Evolutionary conservation across 2,888 invertebrate genomes (phyloP), one percentile per base, ranked within the genome.

Genomic region (Erynnis tages): DNA sequence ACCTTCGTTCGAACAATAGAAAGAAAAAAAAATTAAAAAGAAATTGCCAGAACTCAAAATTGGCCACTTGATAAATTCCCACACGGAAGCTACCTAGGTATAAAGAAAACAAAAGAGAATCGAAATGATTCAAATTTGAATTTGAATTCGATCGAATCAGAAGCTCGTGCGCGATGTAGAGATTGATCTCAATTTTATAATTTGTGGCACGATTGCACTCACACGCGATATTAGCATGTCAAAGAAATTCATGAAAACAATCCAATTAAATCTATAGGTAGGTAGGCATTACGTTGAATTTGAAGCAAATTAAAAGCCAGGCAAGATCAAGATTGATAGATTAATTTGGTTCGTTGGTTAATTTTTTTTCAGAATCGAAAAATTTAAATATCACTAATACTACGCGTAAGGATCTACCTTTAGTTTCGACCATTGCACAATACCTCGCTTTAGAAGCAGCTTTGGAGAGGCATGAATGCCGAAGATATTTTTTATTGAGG

Each of bases 81-180:
- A 67, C 84, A 86, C 82, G 84, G 79, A 77, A 84, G 81, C 78
- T 63, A n/a, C n/a, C n/a, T n/a, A n/a, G n/a, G n/a, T n/a, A n/a
- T n/a, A 53, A 61, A 62, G 23, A 17, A 41, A 16, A 16, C 7
- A 34, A 30, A 68, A 63, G 58, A 57, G 6, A 30, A 3, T 30
- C 11, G 3, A 69, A 65, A 61, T 60, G 16, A 60, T 59, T 58
- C 52, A 58, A 38, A 59, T 59, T 58, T 53, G 13, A 30, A 55
- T 53, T 56, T 50, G 23, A 48, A 52, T 44, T 56, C 56, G 55
- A 59, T 56, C 56, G 53, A 54, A 59, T 60, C 62, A 56, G 62
- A 57, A 62, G 61, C 62, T 53, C 62, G 62, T 59, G 61, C 61
- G 38, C 53, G 54, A 58, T 60, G 55, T 50, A 41, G 32, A 58